Evolutionary conservation across 2,888 invertebrate genomes (phyloP).

Genomic region (Mesorhabditis spiculigera): DNA sequence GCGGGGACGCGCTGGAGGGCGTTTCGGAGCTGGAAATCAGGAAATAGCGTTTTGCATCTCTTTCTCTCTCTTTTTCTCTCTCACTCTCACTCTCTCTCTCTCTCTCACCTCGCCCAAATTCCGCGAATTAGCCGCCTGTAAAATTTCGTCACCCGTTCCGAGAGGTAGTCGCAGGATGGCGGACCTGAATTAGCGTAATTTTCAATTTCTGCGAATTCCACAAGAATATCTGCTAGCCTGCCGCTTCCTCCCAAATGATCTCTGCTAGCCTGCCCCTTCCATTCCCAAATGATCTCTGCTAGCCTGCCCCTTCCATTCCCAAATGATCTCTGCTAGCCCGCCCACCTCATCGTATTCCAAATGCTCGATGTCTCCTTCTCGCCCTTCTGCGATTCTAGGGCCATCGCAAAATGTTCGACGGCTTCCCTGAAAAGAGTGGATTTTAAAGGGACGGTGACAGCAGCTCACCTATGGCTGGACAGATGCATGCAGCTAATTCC

Average conservation of each 20-base stretch:
- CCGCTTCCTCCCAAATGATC: neutral
- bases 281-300: too few relatives aligned
- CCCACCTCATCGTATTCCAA: slow-evolving; percentile 36
- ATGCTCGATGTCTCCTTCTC: slow-evolving; percentile 61
- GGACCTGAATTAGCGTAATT: neutral
- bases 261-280: too few relatives aligned
- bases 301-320: too few relatives aligned
- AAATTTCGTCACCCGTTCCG: slow-evolving; percentile 2
- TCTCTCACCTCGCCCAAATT: neutral
- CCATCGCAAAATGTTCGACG: slow-evolving; percentile 87
- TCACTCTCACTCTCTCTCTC: too few relatives aligned
- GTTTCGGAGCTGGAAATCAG: neutral
- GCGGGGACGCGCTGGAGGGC: neutral
- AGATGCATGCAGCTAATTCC: slow-evolving; percentile 96
- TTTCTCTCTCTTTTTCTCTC: neutral
- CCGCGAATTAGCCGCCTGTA: slow-evolving; percentile 1
- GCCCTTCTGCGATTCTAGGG: slow-evolving; percentile 81
- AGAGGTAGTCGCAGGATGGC: slow-evolving; percentile 3
- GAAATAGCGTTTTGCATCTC: neutral
- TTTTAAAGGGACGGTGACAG: neutral
- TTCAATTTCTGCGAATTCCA: neutral
- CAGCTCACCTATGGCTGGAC: slow-evolving; percentile 73
- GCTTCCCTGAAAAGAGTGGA: slow-evolving; percentile 71
- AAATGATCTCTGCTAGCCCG: too few relatives aligned
- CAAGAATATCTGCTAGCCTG: neutral